A percentile compares a stretch with the other conserved stretches of the same genome.
Conservation (phyloP, 2,888 invertebrate genomes). For the Digitonthophagus gazella region DNA sequence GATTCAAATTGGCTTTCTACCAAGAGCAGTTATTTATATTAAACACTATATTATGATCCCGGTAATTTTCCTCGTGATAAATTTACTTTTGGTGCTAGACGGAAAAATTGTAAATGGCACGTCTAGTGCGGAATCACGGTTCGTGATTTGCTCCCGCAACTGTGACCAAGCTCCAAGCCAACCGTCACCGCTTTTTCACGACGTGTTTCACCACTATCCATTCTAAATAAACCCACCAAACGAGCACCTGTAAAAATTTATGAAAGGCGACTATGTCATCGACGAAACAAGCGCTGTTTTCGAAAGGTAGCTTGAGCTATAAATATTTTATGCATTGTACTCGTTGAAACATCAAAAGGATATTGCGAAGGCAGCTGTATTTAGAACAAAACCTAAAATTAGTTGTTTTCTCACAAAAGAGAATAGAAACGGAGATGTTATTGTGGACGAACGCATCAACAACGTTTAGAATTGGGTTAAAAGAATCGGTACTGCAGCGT, state of each 20-base stretch:
- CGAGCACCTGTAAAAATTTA: not conserved
- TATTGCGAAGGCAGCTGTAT: not conserved
- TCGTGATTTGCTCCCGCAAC: not conserved
- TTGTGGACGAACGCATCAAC: not conserved
- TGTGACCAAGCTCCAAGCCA: not conserved
- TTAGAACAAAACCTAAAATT: not conserved
- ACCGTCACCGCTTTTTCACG: not conserved
- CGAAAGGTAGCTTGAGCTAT: not conserved
- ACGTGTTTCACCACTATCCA: not conserved
- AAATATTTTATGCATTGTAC: not conserved
- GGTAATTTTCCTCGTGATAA: not conserved
- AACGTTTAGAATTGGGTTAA: not conserved
- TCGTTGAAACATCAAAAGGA: not conserved
- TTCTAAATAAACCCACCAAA: not conserved
- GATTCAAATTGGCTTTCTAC: not conserved
- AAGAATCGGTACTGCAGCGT: not conserved
- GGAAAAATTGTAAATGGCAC: too few relatives aligned
- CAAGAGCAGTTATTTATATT: not conserved
- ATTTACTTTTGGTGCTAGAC: not conserved
- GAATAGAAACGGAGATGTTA: not conserved
- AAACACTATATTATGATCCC: not conserved
- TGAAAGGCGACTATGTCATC: not conserved
- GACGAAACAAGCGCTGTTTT: not conserved
- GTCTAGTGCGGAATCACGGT: not conserved
- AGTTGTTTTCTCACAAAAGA: not conserved